phyloP scores from a whole-genome alignment of 2,888 invertebrate genomes.

The Dugesia japonica region DNA sequence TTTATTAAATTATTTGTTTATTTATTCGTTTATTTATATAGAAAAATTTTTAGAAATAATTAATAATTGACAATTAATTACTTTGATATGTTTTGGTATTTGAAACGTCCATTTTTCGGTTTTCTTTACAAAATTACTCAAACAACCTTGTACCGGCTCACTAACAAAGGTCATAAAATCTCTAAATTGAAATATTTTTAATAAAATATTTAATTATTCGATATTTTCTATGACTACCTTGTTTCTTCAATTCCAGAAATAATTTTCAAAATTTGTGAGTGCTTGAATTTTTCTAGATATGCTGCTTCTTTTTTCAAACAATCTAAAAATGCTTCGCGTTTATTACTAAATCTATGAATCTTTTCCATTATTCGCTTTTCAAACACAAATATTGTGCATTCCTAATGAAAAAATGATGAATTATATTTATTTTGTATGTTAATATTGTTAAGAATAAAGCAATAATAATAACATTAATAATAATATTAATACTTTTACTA shows the following conservation, averaged over 20 bases:
- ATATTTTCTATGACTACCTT: not conserved
- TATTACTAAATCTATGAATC: not conserved
- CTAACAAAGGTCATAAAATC: not conserved
- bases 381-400: not conserved
- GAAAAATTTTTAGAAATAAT: too few relatives aligned
- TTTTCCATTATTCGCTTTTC: not conserved
- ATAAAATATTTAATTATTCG: not conserved
- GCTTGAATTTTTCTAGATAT: not conserved
- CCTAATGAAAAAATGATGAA: too few relatives aligned
- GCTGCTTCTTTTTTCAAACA: not conserved
- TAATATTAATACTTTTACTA: too few relatives aligned
- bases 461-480: too few relatives aligned
- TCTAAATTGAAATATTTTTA: not conserved
- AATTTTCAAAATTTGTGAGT: not conserved
- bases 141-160: not conserved
- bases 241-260: not conserved
- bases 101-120: not conserved
- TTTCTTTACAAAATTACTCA: conserved; percentile 4
- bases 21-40: too few relatives aligned
- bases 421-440: too few relatives aligned
- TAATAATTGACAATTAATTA: not conserved
- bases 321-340: not conserved
- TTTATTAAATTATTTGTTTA: too few relatives aligned
- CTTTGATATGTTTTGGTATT: conserved; percentile 3
- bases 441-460: too few relatives aligned